Evolutionary conservation across 2,888 invertebrate species (phyloP), one percentile per base, ranked within the genome.

Genomic region (Synanthedon formicaeformis): DNA sequence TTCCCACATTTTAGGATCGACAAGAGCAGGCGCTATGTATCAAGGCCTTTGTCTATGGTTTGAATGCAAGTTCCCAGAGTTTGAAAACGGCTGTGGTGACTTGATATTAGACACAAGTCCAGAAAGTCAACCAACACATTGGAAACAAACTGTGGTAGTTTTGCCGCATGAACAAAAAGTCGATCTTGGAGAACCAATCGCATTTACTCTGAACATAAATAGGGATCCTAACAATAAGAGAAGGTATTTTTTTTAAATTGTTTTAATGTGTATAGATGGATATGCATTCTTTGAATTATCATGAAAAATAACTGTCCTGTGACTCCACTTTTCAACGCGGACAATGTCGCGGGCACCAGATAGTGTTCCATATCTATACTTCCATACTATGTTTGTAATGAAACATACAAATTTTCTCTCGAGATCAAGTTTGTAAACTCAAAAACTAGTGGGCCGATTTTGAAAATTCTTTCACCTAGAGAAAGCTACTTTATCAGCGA

Each of bases 81-180:
- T 73, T 27, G 67, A 75, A 48, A 63, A 73, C 41, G 73, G 67
- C 4, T 57, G 68, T 69, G 91, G 92, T 57, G 81, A 90, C 48
- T 88, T 94, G 8, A 73, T 87, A 40, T 89, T 97, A 57, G 92
- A 92, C 54, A 97, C 97, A 4, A 91, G 94, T 40, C 97, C 97
- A 1, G 75, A 82, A 14, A 84, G 89, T 5, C 81, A 89, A 0
- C 82, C 88, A 16, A 98, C 98, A 0, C 98, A 98, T 81, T 98
- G 98, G 98, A 96, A 97, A 69, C 97, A 98, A 78, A 96, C 96
- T 1, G 90, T 96, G 0, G 91, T 97, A 58, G 90, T 96, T 2
- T 77, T 97, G 50, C 96, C 96, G 0, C 75, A 90, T 16, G 87
- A 90, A 53, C 81, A 89, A 18, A 73, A 81, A 55, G 89, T 91